Percentiles rank a stretch among this genome's conserved stretches.
These are phyloP conservation scores for Neofelis nebulosa DNA, from an alignment of 2,113 vertebrate species.

Conservation along the genomic window DNA sequence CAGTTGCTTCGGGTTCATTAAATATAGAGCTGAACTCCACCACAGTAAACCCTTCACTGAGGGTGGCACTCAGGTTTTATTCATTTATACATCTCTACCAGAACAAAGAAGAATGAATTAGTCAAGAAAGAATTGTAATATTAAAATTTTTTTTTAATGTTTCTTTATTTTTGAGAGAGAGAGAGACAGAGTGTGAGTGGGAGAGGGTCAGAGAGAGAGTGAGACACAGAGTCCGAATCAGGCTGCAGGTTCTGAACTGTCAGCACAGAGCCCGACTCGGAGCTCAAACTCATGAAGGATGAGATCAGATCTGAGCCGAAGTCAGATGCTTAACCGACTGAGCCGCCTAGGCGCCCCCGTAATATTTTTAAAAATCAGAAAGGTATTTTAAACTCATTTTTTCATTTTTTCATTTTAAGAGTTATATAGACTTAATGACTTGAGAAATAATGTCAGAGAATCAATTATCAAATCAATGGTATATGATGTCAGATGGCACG, in stretches of 20 bases:
- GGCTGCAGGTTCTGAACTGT: too few relatives aligned
- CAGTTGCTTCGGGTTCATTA: not conserved
- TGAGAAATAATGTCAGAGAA: not conserved
- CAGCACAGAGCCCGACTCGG: accelerated
- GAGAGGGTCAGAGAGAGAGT: too few relatives aligned
- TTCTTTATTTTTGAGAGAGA: too few relatives aligned
- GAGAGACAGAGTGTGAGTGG: too few relatives aligned
- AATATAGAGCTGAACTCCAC: not conserved
- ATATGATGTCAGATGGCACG: not conserved
- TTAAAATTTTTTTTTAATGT: not conserved
- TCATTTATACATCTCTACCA: not conserved
- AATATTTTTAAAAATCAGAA: not conserved
- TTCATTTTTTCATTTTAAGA: not conserved
- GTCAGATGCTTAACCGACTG: too few relatives aligned
- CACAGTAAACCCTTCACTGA: not conserved
- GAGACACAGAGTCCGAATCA: too few relatives aligned
- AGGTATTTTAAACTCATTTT: not conserved
- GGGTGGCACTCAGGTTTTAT: not conserved
- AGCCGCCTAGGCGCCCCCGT: too few relatives aligned
- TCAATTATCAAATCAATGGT: not conserved
- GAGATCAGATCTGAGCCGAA: too few relatives aligned
- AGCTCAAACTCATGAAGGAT: too few relatives aligned
- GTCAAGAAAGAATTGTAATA: not conserved
- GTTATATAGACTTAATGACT: not conserved
- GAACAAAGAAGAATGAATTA: not conserved